These are phyloP conservation scores for Nematopogon swammerdamellus DNA, from an alignment of 2,888 invertebrate species.

Conservation along the genomic window DNA sequence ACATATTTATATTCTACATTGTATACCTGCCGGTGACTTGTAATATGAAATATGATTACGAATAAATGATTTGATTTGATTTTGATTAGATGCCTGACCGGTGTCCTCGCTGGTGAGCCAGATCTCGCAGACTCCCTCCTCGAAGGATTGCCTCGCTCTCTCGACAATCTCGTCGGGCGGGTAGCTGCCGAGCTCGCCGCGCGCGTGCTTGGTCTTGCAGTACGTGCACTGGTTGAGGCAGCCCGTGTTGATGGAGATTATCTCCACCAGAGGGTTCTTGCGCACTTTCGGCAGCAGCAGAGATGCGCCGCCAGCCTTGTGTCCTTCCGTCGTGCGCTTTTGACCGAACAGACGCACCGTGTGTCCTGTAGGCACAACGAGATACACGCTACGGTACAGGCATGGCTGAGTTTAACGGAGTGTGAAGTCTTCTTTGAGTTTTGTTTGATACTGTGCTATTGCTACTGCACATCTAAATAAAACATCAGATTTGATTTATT, in stretches of 20 bases:
- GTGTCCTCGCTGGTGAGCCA: constrained; percentile 99
- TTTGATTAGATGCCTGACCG: too few species aligned
- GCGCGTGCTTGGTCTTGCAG: constrained; percentile 96
- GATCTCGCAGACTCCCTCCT: constrained; percentile 92
- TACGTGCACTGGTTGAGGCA: constrained; percentile 98
- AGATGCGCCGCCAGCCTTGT: constrained; percentile 83
- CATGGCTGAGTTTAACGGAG: too few species aligned
- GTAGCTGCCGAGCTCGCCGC: constrained; percentile 96
- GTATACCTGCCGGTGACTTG: too few species aligned
- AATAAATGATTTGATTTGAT: too few species aligned
- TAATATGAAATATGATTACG: too few species aligned
- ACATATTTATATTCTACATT: too few species aligned
- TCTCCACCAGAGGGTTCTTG: constrained; percentile 94
- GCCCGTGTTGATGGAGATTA: constrained; percentile 93
- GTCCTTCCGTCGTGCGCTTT: constrained; percentile 76
- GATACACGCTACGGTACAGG: too few species aligned
- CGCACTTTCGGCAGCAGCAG: constrained; percentile 90
- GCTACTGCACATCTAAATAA: too few species aligned
- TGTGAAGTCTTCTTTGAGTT: too few species aligned
- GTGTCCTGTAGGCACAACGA: constrained; percentile 55
- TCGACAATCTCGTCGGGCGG: constrained; percentile 85
- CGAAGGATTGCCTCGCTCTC: constrained; percentile 81
- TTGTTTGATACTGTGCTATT: too few species aligned
- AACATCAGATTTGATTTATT: too few species aligned
- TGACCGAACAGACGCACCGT: constrained; percentile 72